Evolutionary conservation across 2,113 vertebrate species (phyloP), one percentile per base, ranked within the genome.

Genomic region (Leptobrachium leishanense): DNA sequence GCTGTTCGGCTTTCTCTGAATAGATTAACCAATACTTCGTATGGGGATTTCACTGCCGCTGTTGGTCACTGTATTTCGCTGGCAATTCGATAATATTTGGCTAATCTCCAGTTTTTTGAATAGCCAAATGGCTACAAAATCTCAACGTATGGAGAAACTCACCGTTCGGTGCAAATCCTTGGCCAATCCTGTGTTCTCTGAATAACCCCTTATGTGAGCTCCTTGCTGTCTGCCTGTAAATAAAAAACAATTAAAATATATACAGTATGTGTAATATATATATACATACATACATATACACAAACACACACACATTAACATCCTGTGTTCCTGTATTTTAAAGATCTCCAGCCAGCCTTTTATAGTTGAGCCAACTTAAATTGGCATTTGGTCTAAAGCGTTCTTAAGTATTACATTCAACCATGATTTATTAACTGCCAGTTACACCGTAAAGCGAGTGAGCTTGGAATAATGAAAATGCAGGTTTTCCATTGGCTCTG

Each of bases 401-500:
- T 63, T 42, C 65, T 62, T 57, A 81, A 53, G 20, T 63, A 74
- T 42, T 68, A 68, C 72, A 68, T 68, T 74, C 53, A 39, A 6
- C 62, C 40, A 40, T 68, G 71, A 74, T 81, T 81, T 81, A 81
- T 81, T 41, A 74, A 81, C 78, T 81, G 64, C 53, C 50, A 62
- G 39, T 81, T 81, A 68, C 71, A 74, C 73, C 63, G 74, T 74
- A 74, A 74, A 81, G 31, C 7, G 43, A 43, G 50, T 40, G 20
- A 67, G 50, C 73, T 73, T 74, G 70, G 64, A 50, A 81, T 46
- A 81, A 74, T 68, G 72, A 81, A 81, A 81, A 62, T 46, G 65
- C 64, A 74, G 72, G 20, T 41, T 43, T 74, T 43, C 50, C 41
- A 81, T 81, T 81, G 78, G 72, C 54, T 68, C 59, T 41, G 31